Percentiles rank a stretch among this genome's conserved stretches.
phyloP scores from a whole-genome alignment of 2,888 invertebrate species.

The Agrotis ipsilon region DNA sequence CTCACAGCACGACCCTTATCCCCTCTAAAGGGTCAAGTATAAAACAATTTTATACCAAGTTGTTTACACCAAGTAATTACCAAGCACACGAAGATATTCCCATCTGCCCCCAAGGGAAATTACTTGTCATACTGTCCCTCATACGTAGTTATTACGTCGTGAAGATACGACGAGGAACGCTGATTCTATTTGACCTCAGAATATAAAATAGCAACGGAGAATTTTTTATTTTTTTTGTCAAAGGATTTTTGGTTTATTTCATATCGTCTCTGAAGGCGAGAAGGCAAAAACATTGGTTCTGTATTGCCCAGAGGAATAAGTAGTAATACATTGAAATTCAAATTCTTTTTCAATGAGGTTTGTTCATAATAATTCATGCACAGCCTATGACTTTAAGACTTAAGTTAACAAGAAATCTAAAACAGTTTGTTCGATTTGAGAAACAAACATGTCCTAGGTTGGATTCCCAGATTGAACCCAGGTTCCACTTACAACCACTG shows the following conservation, averaged over 20 bases:
- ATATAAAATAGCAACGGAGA: constrained; percentile 68
- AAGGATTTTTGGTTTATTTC: constrained; percentile 35
- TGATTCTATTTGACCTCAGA: constrained; percentile 72
- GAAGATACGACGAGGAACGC: constrained; percentile 65
- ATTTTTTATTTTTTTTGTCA: constrained; percentile 46
- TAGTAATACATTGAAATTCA: too few relatives aligned
- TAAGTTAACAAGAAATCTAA: neutral
- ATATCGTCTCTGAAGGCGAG: neutral
- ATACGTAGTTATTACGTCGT: constrained; percentile 72
- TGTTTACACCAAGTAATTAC: constrained; percentile 73
- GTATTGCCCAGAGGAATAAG: neutral
- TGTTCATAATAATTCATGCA: too few relatives aligned
- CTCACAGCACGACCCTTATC: neutral
- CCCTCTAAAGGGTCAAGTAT: constrained; percentile 40
- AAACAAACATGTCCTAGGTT: neutral
- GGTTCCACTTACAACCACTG: too few relatives aligned
- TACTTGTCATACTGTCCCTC: constrained; percentile 66
- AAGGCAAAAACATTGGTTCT: neutral
- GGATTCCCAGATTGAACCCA: too few relatives aligned
- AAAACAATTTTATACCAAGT: constrained; percentile 68
- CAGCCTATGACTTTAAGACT: neutral
- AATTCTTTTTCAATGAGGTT: neutral
- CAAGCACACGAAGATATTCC: constrained; percentile 60
- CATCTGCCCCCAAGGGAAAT: constrained; percentile 69
- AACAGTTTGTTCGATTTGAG: neutral